Conservation (phyloP, 2,113 vertebrate genomes). For the Bufo gargarizans region DNA sequence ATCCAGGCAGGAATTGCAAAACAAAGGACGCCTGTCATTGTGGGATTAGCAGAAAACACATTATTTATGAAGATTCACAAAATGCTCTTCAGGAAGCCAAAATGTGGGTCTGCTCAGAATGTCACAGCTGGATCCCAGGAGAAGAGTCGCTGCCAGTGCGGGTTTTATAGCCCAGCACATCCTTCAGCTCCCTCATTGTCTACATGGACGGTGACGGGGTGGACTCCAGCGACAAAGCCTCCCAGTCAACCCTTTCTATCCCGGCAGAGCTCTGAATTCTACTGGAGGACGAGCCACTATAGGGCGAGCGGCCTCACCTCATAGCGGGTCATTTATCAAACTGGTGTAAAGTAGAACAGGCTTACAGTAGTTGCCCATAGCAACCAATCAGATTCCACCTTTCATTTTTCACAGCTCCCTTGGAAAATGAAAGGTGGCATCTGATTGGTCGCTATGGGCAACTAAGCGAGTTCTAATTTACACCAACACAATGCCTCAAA, state of each 20-base stretch:
- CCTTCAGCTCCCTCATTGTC: background rate
- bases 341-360: too few species aligned
- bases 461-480: too few species aligned
- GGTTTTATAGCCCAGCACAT: slow-evolving; percentile 3
- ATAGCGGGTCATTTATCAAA: too few species aligned
- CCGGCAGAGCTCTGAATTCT: too few species aligned
- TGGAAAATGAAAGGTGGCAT: too few species aligned
- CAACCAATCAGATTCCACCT: too few species aligned
- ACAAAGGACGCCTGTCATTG: slow-evolving; percentile 18
- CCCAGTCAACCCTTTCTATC: background rate
- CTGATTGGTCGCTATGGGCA: too few species aligned
- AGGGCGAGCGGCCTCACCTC: too few species aligned
- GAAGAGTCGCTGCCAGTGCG: background rate
- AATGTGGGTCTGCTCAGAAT: background rate
- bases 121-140: slow-evolving; percentile 44
- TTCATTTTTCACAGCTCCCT: too few species aligned
- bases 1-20: slow-evolving; percentile 27
- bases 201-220: background rate
- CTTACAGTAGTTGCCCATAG: too few species aligned
- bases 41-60: slow-evolving; percentile 20
- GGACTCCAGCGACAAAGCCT: background rate
- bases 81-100: slow-evolving; percentile 22
- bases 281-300: too few species aligned
- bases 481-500: background rate
- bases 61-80: slow-evolving; percentile 30